Conservation (phyloP, 37 sponge, comb jelly and placozoan genomes). For the Agelas oroides region DNA sequence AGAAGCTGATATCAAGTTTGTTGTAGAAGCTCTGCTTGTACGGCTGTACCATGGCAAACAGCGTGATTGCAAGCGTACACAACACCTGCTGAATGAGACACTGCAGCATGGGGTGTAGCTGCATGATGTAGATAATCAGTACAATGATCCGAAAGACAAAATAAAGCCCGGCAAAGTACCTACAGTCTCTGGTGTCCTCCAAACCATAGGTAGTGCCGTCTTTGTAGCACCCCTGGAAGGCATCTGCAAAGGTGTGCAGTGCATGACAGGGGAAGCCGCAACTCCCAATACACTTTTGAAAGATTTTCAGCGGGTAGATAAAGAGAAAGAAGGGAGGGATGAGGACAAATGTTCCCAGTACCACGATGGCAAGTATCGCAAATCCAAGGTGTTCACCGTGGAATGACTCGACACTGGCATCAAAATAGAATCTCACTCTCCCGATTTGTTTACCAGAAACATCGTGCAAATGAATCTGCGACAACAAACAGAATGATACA, state of each 20-base stretch:
- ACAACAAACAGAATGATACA: slow-evolving; percentile 45
- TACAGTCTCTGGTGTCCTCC: slow-evolving; percentile 24
- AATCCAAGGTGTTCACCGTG: slow-evolving; percentile 14
- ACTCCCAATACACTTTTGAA: slow-evolving; percentile 11
- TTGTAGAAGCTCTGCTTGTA: slow-evolving; percentile 54
- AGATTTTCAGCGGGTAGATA: slow-evolving; percentile 10
- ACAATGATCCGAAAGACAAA: slow-evolving; percentile 35
- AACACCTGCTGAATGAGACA: slow-evolving; percentile 32
- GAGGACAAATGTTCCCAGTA: slow-evolving; percentile 39
- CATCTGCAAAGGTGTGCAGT: slow-evolving; percentile 43
- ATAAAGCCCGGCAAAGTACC: slow-evolving; percentile 42
- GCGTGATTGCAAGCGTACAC: background rate
- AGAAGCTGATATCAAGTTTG: slow-evolving; percentile 31
- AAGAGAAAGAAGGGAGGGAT: slow-evolving; percentile 71
- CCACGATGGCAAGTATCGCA: slow-evolving; percentile 11
- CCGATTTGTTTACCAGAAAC: background rate
- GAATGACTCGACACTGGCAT: background rate
- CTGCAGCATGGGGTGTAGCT: background rate
- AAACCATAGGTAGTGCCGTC: slow-evolving; percentile 11
- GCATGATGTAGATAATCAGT: slow-evolving; percentile 1
- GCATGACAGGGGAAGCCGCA: background rate
- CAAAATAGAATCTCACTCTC: slow-evolving; percentile 26
- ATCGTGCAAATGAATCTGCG: background rate
- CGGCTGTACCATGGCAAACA: slow-evolving; percentile 35
- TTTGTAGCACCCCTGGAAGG: slow-evolving; percentile 31